phyloP scores from a whole-genome alignment of 2,797 vertebrate genomes.

The Bucorvus abyssinicus region DNA sequence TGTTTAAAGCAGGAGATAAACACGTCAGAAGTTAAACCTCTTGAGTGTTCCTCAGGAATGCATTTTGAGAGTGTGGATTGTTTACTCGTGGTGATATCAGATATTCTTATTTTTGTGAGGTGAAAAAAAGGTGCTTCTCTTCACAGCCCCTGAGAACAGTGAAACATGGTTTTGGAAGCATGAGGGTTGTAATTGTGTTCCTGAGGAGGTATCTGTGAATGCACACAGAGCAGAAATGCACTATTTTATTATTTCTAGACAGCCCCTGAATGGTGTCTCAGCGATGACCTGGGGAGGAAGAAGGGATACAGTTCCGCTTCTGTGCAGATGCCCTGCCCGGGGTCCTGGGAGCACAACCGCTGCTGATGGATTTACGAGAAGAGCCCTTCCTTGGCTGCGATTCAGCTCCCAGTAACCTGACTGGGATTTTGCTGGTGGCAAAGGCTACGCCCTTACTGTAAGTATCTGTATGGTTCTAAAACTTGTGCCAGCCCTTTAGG shows the following conservation, averaged over 20 bases:
- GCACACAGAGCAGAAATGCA: neutral
- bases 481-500: neutral
- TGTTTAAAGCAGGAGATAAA: neutral
- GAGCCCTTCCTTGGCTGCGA: accelerated
- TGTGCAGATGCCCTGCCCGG: neutral
- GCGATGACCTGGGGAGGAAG: accelerated
- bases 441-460: accelerated
- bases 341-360: neutral
- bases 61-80: neutral
- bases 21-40: neutral
- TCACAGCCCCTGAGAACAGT: neutral
- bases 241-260: neutral
- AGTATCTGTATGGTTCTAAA: neutral
- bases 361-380: neutral
- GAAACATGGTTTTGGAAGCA: neutral
- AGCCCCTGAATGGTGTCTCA: neutral
- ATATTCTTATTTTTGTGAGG: neutral
- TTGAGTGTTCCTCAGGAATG: neutral
- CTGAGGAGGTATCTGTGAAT: neutral
- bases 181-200: neutral
- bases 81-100: neutral
- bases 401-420: neutral
- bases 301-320: neutral
- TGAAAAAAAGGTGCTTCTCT: neutral
- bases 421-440: neutral